These are phyloP conservation scores for Trochalopteron elliotii DNA, from an alignment of 2,113 vertebrate genomes.

Conservation along the genomic window DNA sequence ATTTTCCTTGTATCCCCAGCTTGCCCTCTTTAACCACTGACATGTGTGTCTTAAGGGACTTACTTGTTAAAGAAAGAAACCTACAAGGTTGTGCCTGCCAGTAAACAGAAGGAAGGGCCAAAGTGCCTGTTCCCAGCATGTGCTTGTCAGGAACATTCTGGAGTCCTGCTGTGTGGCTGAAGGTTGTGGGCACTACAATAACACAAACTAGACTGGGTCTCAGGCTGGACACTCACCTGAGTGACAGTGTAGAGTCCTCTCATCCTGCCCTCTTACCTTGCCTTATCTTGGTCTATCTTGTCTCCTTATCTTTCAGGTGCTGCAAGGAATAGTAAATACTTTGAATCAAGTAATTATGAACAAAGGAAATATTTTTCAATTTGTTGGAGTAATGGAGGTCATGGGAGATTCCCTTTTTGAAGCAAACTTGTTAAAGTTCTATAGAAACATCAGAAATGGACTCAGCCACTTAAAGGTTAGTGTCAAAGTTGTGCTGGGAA, in stretches of 20 bases:
- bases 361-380: background rate
- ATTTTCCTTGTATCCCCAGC: background rate
- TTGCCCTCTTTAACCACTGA: background rate
- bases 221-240: background rate
- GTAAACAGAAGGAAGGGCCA: background rate
- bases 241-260: background rate
- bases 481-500: background rate
- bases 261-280: background rate
- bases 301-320: background rate
- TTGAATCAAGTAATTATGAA: background rate
- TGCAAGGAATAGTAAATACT: background rate
- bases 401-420: background rate
- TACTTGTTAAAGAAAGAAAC: background rate
- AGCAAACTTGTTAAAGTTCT: background rate
- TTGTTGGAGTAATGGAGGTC: background rate
- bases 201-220: background rate
- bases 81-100: background rate
- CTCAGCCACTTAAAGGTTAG: background rate
- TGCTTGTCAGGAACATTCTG: background rate
- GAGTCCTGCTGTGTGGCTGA: background rate
- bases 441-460: background rate
- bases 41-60: background rate
- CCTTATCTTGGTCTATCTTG: background rate
- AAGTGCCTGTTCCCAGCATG: background rate
- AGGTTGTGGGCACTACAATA: background rate